Evolutionary conservation across 2,888 invertebrate genomes (phyloP).

Genomic region (Sisyra terminalis): DNA sequence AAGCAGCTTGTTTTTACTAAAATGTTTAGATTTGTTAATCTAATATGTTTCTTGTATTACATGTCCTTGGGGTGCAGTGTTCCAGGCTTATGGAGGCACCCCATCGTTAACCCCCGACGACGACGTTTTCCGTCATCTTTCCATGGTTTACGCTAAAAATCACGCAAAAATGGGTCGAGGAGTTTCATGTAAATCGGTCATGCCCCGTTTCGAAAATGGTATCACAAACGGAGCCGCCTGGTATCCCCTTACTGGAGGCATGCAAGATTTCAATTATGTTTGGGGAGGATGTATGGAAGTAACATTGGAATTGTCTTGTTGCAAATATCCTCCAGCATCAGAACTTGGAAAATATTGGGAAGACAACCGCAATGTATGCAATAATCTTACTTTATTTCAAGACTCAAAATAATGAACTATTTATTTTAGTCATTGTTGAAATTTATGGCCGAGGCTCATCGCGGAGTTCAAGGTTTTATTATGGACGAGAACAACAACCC

Average conservation of each 20-base stretch:
- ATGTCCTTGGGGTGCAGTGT: constrained; percentile 37
- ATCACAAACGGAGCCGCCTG: constrained; percentile 91
- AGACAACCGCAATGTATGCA: constrained; percentile 70
- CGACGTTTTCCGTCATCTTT: constrained; percentile 77
- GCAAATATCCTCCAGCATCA: constrained; percentile 74
- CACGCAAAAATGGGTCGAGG: constrained; percentile 82
- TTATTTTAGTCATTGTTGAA: constrained; percentile 59
- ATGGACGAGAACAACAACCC: constrained; percentile 62
- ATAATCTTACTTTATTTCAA: too few relatives aligned
- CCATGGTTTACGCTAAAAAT: constrained; percentile 69
- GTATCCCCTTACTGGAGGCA: constrained; percentile 81
- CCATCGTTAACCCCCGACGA: constrained; percentile 82
- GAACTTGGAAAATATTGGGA: constrained; percentile 75
- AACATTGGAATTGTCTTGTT: constrained; percentile 87
- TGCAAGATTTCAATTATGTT: constrained; percentile 91
- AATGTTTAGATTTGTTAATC: too few relatives aligned
- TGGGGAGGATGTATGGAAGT: constrained; percentile 90
- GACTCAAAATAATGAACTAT: not conserved
- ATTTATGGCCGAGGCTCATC: constrained; percentile 71
- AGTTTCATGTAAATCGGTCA: constrained; percentile 61
- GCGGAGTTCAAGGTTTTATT: constrained; percentile 80
- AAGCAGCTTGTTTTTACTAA: too few relatives aligned
- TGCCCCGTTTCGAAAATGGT: constrained; percentile 66
- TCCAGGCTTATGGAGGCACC: constrained; percentile 67
- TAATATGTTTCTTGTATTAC: not conserved